A percentile compares a stretch with the other conserved stretches of the same genome.
Evolutionary conservation across 1,140 invertebrate genomes (phyloP).

Genomic region (Diuraphis noxia): DNA sequence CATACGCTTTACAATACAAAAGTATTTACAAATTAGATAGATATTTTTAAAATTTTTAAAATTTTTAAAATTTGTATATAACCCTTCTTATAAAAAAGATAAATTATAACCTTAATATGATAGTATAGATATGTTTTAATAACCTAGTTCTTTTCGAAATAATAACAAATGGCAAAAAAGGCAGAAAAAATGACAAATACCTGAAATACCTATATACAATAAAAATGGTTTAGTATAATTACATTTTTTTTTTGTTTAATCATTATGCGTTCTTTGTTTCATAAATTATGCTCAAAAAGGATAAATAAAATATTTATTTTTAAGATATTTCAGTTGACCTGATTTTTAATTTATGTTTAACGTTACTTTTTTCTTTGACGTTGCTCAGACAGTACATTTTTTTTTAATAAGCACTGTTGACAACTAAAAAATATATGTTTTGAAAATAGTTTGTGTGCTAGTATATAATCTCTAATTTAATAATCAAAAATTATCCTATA

Average conservation of each 20-base stretch:
- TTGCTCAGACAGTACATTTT: conserved; percentile 22
- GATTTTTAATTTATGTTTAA: not conserved
- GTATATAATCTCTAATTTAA: not conserved
- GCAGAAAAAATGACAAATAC: not conserved
- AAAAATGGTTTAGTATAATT: conserved; percentile 6
- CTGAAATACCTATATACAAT: too few relatives aligned
- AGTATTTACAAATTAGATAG: not conserved
- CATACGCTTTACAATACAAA: not conserved
- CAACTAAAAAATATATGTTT: not conserved
- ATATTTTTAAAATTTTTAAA: not conserved
- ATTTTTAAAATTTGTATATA: too few relatives aligned
- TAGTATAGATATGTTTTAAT: not conserved
- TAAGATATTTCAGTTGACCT: conserved; percentile 1
- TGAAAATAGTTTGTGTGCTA: not conserved
- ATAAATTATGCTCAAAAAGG: not conserved
- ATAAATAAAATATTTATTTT: conserved; percentile 1
- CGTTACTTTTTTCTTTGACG: not conserved
- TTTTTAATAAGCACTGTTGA: conserved; percentile 17
- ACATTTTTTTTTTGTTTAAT: conserved; percentile 10
- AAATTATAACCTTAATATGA: not conserved
- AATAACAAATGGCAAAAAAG: not conserved
- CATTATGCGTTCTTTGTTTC: not conserved
- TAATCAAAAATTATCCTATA: not conserved
- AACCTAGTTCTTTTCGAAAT: not conserved
- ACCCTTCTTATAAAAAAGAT: not conserved